A percentile compares a stretch with the other conserved stretches of the same genome.
These are phyloP conservation scores for Druceiella hillmani DNA, from an alignment of 2,888 invertebrate species.

Conservation along the genomic window DNA sequence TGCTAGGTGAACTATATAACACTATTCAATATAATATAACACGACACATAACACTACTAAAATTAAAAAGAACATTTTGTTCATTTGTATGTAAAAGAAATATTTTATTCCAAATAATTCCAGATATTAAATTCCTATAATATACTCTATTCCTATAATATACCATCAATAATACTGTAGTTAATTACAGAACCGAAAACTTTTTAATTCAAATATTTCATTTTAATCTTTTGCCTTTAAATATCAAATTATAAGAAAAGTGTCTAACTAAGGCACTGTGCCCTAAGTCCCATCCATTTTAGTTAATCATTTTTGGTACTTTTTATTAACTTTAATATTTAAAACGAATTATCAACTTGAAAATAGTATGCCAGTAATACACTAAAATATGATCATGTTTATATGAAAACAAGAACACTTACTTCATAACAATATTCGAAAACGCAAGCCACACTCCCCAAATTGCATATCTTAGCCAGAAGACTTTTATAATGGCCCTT, in stretches of 20 bases:
- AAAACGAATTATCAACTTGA: neutral
- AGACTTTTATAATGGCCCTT: constrained; percentile 55
- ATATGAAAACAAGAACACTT: constrained; percentile 25
- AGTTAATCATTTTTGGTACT: neutral
- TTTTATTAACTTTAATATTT: constrained; percentile 1
- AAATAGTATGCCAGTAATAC: no score
- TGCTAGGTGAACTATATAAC: neutral
- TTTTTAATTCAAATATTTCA: neutral
- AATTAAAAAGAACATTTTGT: no score
- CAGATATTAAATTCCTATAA: no score
- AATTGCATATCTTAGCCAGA: constrained; percentile 54
- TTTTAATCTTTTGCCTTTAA: neutral
- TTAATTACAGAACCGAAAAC: neutral
- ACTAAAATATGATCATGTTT: constrained; percentile 9
- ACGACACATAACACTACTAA: neutral
- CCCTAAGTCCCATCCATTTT: neutral
- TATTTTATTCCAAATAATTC: no score
- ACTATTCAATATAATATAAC: constrained; percentile 6
- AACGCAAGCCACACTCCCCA: constrained; percentile 55
- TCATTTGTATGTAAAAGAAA: no score
- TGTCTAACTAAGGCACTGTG: no score
- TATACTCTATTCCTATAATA: no score
- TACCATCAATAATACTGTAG: no score
- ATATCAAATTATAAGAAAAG: neutral
- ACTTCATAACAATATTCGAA: constrained; percentile 56